Evolutionary conservation across 2,888 invertebrate genomes (phyloP), one percentile per base, ranked within the genome.

Genomic region (Ichneumon xanthorius): DNA sequence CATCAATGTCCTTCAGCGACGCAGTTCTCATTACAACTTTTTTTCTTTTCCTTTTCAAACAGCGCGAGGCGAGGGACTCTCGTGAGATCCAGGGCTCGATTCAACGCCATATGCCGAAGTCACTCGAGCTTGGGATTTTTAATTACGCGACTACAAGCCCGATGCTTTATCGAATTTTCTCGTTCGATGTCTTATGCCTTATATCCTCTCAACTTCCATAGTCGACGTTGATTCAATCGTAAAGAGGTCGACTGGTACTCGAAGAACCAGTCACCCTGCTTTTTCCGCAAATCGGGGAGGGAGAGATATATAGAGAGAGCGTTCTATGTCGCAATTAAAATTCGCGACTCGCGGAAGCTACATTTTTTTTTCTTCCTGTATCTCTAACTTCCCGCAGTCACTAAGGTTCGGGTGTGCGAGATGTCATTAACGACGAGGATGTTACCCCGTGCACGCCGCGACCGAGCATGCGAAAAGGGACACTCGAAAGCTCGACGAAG

Each of bases 251-350:
- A 58, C 58, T 30, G 30, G 63, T 33, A 63, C 63, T 63, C 63
- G 63, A 33, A 6, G 33, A 63, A 30, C 16, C 16, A 63, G 63
- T 33, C 50, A 72, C 50, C 45, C 45, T 16, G 63, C 68, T 68
- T 73, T 75, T 71, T 37, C 30, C 53, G 33, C 33, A 45, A 53
- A 75, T 45, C 45, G 61, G 14, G 14, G 0, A 3, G 14, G 45
- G 16, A 48, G 45, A 48, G 4, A 14, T 0, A 48, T 48, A 48
- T 1, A 48, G 16, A 45, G 11, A 14, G 33, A 82, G 67, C 58
- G 22, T 55, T 72, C 58, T 37, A 50, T 79, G 61, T 73, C 53
- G 79, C 73, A 83, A 83, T 83, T 79, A 83, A 83, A 83, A 79
- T 73, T 79, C 79, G 68, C 79, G 68, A 73, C 40, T 61, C n/a